Conservation (phyloP, 2,888 invertebrate genomes). For the Trachelus troglodyta region DNA sequence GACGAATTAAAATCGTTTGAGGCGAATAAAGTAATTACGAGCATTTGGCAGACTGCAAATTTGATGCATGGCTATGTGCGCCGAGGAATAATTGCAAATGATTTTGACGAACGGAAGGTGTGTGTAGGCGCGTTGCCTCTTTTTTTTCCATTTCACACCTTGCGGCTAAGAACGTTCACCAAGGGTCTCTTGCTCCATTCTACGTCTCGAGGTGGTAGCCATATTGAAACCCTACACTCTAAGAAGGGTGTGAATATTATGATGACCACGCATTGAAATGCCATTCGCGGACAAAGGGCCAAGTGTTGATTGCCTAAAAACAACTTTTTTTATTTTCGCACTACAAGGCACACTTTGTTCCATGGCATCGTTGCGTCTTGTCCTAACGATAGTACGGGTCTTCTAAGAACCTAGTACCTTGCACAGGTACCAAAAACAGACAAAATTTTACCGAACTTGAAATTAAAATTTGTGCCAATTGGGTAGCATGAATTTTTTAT, state of each 20-base stretch:
- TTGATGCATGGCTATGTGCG: background rate
- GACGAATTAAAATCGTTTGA: background rate
- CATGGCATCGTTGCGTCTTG: slow-evolving; percentile 19
- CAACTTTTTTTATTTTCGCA: slow-evolving; percentile 44
- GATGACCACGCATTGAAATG: slow-evolving; percentile 63
- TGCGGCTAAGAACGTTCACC: slow-evolving; percentile 34
- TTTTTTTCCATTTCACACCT: slow-evolving; percentile 42
- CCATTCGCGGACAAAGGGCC: slow-evolving; percentile 54
- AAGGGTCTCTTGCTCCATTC: slow-evolving; percentile 35
- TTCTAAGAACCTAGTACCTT: background rate
- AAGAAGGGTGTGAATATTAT: slow-evolving; percentile 64
- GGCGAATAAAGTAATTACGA: background rate
- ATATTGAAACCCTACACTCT: slow-evolving; percentile 55
- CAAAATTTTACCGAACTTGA: background rate
- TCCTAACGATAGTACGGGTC: background rate
- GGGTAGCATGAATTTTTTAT: background rate
- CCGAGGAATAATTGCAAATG: background rate
- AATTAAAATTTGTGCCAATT: background rate
- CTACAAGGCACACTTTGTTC: slow-evolving; percentile 14
- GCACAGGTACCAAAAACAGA: background rate
- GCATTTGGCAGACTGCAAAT: background rate
- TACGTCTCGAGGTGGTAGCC: slow-evolving; percentile 40
- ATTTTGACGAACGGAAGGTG: slow-evolving; percentile 62
- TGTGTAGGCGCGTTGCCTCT: background rate
- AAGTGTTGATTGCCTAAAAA: slow-evolving; percentile 64